Base-by-base conservation (phyloP, 2,113 vertebrate species). In the Oryzias javanicus region DNA sequence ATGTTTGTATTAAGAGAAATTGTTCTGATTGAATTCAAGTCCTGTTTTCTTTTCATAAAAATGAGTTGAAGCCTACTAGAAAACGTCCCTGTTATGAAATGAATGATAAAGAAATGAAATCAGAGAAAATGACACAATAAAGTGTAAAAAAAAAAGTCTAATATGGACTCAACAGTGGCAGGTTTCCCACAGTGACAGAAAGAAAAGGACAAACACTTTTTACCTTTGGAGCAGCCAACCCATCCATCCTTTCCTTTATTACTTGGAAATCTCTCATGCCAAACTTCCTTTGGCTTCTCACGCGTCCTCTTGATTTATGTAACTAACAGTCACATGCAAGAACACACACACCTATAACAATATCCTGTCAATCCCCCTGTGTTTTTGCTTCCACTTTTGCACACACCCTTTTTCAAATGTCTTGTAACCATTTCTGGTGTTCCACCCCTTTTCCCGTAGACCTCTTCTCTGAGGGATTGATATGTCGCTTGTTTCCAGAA, bases 51-150 rank as follows among this genome's bases (percentile, higher is more conserved):
- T 75, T 77, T 79, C 83, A 75, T 74, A 74, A 78, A 84, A 84
- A 87, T 75, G 14, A 79, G 79, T 76, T 57, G 44, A 74, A 60
- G 44, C 63, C 20, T 70, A 71, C 78, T 83, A 74, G 61, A 76
- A 80, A 80, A 64, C 83, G 83, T 84, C 79, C 85, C 45, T 59
- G 3, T 63, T 78, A 65, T 86, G 76, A 87, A 80, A 83, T 88
- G 60, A 55, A 20, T 3, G 20, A 53, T 13, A 82, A 84, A 71
- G 51, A 81, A 84, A 82, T 77, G 27, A 74, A 84, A 89, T 85
- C 52, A 55, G 49, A 62, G 55, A 76, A 20, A 49, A 16, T 41
- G 68, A 62, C 64, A 62, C 51, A 52, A 69, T n/a, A 80, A 68
- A 67, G 50, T 53, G 42, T 29, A 17, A 65, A 50, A 76, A 80